phyloP scores from a whole-genome alignment of 2,888 invertebrate genomes.

The Leptopterna dolabrata region DNA sequence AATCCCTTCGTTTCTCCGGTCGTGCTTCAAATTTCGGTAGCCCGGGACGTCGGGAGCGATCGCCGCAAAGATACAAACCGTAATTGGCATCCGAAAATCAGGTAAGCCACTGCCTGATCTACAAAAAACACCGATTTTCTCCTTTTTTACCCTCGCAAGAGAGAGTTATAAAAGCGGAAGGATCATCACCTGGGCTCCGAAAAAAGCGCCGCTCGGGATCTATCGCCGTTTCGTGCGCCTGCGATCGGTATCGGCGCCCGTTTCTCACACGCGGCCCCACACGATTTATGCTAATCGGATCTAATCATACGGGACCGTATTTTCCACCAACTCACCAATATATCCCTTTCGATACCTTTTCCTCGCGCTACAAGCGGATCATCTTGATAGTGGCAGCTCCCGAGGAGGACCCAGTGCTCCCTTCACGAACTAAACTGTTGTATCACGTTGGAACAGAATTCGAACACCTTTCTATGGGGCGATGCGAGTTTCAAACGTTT shows the following conservation, averaged over 20 bases:
- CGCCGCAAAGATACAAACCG: not conserved
- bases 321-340: conserved; percentile 16
- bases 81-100: not conserved
- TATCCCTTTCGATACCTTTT: not conserved
- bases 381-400: conserved; percentile 14
- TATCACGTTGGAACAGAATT: conserved; percentile 23
- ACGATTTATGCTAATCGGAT: conserved; percentile 50
- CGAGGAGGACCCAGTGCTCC: not conserved
- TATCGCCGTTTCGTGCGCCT: conserved; percentile 33
- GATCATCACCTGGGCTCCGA: not conserved
- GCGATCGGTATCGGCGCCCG: conserved; percentile 42
- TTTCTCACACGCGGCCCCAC: conserved; percentile 49
- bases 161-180: conserved; percentile 2
- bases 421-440: conserved; percentile 36
- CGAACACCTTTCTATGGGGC: not conserved
- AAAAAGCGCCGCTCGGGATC: conserved; percentile 25
- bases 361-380: conserved; percentile 37
- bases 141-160: not conserved
- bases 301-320: conserved; percentile 43
- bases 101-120: not conserved
- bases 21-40: not conserved
- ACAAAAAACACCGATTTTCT: not conserved
- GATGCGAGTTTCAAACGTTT: not conserved
- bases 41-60: not conserved
- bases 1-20: not conserved